Percentiles rank a stretch among this genome's conserved stretches.
Evolutionary conservation across 1,140 invertebrate species (phyloP).

Genomic region (Achroia grisella): DNA sequence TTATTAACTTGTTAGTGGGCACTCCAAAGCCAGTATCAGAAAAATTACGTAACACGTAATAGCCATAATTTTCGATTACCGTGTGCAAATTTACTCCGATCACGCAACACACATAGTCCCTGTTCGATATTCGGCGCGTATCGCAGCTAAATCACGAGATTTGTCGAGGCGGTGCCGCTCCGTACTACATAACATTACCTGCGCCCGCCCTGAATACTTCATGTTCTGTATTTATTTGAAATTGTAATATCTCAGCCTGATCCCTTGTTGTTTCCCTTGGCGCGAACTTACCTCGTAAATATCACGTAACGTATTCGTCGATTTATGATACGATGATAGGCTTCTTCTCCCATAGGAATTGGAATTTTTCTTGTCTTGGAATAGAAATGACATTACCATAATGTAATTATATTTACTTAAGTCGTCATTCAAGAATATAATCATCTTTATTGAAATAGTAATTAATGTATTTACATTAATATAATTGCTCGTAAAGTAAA

Average conservation of each 20-base stretch:
- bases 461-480: too few relatives aligned
- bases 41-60: constrained; percentile 28
- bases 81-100: constrained; percentile 61
- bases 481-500: not conserved
- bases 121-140: constrained; percentile 63
- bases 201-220: constrained; percentile 62
- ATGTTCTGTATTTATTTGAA: constrained; percentile 67
- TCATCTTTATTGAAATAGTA: too few relatives aligned
- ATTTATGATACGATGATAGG: constrained; percentile 45
- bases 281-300: constrained; percentile 58
- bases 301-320: constrained; percentile 41
- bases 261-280: constrained; percentile 56
- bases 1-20: not conserved
- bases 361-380: constrained; percentile 6
- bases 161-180: constrained; percentile 57
- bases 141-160: constrained; percentile 68
- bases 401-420: too few relatives aligned
- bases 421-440: too few relatives aligned
- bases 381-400: too few relatives aligned
- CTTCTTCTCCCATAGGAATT: constrained; percentile 34
- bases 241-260: constrained; percentile 66
- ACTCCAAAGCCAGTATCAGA: not conserved
- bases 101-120: constrained; percentile 57
- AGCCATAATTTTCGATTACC: constrained; percentile 59
- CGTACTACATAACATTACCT: constrained; percentile 64